phyloP scores from a whole-genome alignment of 2,113 vertebrate genomes.

The Rhinopithecus roxellana region DNA sequence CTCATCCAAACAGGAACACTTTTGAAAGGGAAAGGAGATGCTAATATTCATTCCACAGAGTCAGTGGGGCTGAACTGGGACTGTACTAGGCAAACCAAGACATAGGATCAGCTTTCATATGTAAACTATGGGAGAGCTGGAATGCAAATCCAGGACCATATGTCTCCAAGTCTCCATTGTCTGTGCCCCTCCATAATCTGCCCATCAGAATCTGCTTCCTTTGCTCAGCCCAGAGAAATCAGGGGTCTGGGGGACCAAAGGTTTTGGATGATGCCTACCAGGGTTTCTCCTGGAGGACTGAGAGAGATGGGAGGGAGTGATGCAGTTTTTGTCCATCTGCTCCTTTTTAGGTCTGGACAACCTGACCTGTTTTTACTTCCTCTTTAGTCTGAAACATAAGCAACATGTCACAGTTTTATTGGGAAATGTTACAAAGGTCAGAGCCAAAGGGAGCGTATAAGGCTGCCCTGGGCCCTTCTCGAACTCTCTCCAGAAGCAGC shows the following conservation, averaged over 20 bases:
- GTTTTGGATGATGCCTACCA: not conserved
- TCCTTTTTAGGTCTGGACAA: not conserved
- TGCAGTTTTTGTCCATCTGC: not conserved
- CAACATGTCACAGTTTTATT: not conserved
- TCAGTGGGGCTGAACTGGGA: not conserved
- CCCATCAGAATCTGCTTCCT: not conserved
- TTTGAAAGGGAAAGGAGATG: not conserved
- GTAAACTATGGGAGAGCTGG: not conserved
- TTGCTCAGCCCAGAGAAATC: not conserved
- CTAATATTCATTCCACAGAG: not conserved
- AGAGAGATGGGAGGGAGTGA: not conserved
- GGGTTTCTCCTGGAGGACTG: not conserved
- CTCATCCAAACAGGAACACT: not conserved
- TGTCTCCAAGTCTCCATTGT: not conserved
- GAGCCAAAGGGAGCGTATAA: not conserved
- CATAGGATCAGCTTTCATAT: not conserved
- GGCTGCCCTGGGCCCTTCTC: not conserved
- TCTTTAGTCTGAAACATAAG: not conserved
- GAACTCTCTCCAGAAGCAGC: not conserved
- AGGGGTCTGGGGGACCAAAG: accelerated
- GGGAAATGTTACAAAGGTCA: slow-evolving; percentile 27
- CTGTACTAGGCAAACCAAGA: not conserved
- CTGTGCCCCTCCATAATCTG: not conserved
- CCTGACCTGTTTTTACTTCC: slow-evolving; percentile 18
- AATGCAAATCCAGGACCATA: not conserved